These are phyloP conservation scores for Phalangium opilio DNA, from an alignment of 2,888 invertebrate genomes.

Conservation along the genomic window DNA sequence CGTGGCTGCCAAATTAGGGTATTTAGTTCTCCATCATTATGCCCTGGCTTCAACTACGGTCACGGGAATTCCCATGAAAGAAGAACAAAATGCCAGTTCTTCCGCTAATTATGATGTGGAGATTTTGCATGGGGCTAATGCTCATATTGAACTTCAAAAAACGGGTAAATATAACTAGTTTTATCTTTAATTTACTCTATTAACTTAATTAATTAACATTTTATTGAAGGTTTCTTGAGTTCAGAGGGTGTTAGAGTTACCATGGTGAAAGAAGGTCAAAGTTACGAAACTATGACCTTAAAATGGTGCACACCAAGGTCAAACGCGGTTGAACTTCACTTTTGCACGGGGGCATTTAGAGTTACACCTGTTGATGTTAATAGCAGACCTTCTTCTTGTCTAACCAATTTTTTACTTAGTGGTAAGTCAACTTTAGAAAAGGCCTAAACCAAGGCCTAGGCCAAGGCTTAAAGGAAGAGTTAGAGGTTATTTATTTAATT, in stretches of 20 bases:
- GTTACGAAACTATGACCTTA: slow-evolving; percentile 65
- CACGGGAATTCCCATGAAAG: slow-evolving; percentile 98
- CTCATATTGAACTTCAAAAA: slow-evolving; percentile 63
- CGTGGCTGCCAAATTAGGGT: slow-evolving; percentile 27
- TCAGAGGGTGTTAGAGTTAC: slow-evolving; percentile 38
- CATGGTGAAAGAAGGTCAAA: slow-evolving; percentile 51
- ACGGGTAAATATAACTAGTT: slow-evolving; percentile 23
- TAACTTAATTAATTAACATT: slow-evolving; percentile 2
- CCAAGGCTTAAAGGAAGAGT: not conserved
- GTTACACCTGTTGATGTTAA: slow-evolving; percentile 94
- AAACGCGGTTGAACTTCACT: slow-evolving; percentile 48
- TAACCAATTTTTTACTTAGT: slow-evolving; percentile 91
- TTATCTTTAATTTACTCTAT: too few species aligned
- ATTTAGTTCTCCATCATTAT: slow-evolving; percentile 49
- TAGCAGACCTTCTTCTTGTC: slow-evolving; percentile 86
- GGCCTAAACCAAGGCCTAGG: not conserved
- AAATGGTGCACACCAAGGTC: slow-evolving; percentile 93
- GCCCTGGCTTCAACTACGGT: slow-evolving; percentile 89
- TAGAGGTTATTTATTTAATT: not conserved
- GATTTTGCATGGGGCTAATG: slow-evolving; percentile 72
- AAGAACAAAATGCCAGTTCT: slow-evolving; percentile 93
- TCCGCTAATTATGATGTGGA: slow-evolving; percentile 99
- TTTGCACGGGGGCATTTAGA: slow-evolving; percentile 67
- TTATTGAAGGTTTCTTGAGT: slow-evolving; percentile 15
- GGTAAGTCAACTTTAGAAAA: slow-evolving; percentile 42